A percentile compares a stretch with the other conserved stretches of the same genome.
Evolutionary conservation across 2,797 vertebrate species (phyloP).

Genomic region (Pempheris klunzingeri): DNA sequence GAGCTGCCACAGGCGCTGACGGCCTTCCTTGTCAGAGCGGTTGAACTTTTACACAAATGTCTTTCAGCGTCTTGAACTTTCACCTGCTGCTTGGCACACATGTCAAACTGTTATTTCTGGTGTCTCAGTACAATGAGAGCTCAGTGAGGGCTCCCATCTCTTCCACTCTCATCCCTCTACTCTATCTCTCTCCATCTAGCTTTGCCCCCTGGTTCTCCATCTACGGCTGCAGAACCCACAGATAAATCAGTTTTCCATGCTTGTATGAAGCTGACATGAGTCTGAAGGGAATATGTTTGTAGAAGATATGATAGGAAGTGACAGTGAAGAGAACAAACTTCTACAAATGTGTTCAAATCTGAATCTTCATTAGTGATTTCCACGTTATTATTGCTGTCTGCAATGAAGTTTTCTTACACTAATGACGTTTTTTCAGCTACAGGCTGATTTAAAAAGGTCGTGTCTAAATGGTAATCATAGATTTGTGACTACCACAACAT

Average conservation of each 20-base stretch:
- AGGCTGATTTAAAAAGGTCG: too few relatives aligned
- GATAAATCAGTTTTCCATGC: conserved; percentile 4
- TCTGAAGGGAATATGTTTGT: neutral
- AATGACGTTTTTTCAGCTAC: too few relatives aligned
- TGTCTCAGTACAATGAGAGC: conserved; percentile 3
- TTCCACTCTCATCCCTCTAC: neutral
- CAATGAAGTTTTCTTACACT: too few relatives aligned
- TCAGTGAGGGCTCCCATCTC: neutral
- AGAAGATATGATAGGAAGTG: neutral
- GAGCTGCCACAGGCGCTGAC: conserved; percentile 24
- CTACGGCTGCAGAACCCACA: conserved; percentile 3
- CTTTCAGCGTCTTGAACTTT: conserved; percentile 55
- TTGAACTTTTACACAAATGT: conserved; percentile 63
- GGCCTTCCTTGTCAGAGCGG: conserved; percentile 33
- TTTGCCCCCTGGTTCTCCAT: neutral
- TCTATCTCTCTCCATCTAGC: neutral
- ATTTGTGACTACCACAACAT: too few relatives aligned
- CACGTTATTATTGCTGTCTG: too few relatives aligned
- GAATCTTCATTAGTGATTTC: neutral
- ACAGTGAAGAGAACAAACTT: neutral
- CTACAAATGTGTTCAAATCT: neutral
- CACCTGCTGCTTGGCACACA: neutral
- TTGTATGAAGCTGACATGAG: neutral
- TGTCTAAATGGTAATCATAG: too few relatives aligned
- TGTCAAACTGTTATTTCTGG: conserved; percentile 46